These are phyloP conservation scores for Criorhina ranunculi DNA, from an alignment of 2,888 invertebrate genomes.

Conservation along the genomic window DNA sequence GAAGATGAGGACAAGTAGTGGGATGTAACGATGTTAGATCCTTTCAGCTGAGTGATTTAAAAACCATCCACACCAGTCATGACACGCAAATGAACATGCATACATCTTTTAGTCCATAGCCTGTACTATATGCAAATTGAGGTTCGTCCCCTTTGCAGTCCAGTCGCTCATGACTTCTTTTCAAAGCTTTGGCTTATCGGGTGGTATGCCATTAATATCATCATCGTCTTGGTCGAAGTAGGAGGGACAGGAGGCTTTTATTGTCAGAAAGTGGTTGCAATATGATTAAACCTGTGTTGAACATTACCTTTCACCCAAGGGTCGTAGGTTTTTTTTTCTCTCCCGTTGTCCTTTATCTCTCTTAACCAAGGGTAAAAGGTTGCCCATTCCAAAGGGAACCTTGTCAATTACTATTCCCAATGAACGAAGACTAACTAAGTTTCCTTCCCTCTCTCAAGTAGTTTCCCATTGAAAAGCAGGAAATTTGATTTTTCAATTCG, in stretches of 20 bases:
- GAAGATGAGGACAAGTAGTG: conserved; percentile 32
- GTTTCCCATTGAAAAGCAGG: conserved; percentile 40
- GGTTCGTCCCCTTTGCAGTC: conserved; percentile 45
- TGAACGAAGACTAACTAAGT: conserved; percentile 47
- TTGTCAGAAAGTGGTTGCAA: conserved; percentile 48
- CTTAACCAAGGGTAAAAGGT: not conserved
- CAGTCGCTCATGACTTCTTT: conserved; percentile 19
- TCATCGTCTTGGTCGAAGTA: conserved; percentile 25
- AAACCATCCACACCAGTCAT: conserved; percentile 62
- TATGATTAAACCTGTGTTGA: conserved; percentile 65
- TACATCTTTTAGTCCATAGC: not conserved
- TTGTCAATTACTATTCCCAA: conserved; percentile 50
- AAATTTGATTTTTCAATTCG: conserved; percentile 68
- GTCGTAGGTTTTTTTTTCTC: not conserved
- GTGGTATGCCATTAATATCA: conserved; percentile 41
- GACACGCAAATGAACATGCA: conserved; percentile 56
- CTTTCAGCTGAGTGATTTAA: conserved; percentile 55
- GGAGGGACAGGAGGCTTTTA: conserved; percentile 21
- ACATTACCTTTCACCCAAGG: conserved; percentile 31
- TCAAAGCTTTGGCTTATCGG: conserved; percentile 44
- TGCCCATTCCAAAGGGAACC: not conserved
- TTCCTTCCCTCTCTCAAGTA: conserved; percentile 13
- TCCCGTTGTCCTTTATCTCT: not conserved
- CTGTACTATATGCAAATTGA: conserved; percentile 51
- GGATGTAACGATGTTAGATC: conserved; percentile 14